These are phyloP conservation scores for Cheirogaleus medius DNA, from an alignment of 2,113 vertebrate species.

Conservation along the genomic window DNA sequence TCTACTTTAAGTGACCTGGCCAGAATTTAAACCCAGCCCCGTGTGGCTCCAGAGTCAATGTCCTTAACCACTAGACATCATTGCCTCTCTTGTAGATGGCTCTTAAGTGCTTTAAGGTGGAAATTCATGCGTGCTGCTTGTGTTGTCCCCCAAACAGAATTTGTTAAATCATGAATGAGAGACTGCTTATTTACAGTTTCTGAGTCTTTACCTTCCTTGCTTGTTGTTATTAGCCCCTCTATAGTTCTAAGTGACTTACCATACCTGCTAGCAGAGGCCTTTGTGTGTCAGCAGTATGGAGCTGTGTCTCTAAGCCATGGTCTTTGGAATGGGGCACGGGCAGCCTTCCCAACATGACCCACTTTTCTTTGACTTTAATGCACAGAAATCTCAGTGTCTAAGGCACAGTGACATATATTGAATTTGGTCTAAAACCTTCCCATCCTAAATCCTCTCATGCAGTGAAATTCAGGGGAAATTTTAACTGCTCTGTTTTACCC, in stretches of 20 bases:
- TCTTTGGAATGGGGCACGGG: background rate
- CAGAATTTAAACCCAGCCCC: background rate
- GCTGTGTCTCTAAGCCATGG: background rate
- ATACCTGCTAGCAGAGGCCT: background rate
- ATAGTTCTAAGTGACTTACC: background rate
- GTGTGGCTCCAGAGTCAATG: background rate
- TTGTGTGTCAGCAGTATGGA: too few species aligned
- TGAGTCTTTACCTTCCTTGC: background rate
- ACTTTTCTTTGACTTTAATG: background rate
- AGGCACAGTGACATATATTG: background rate
- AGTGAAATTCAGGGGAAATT: constrained; percentile 47
- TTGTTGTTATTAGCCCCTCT: background rate
- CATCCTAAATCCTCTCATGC: constrained; percentile 16
- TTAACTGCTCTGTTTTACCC: constrained; percentile 49
- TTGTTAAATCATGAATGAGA: background rate
- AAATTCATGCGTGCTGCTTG: background rate
- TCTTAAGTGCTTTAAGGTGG: background rate
- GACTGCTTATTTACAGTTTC: background rate
- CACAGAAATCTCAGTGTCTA: constrained; percentile 30
- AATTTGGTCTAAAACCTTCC: constrained; percentile 51
- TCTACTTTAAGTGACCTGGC: background rate
- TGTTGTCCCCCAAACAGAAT: background rate
- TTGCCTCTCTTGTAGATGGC: background rate
- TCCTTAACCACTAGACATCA: background rate
- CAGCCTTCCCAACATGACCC: background rate